Conservation (phyloP, 2,888 invertebrate species). For the Eupithecia tripunctaria region DNA sequence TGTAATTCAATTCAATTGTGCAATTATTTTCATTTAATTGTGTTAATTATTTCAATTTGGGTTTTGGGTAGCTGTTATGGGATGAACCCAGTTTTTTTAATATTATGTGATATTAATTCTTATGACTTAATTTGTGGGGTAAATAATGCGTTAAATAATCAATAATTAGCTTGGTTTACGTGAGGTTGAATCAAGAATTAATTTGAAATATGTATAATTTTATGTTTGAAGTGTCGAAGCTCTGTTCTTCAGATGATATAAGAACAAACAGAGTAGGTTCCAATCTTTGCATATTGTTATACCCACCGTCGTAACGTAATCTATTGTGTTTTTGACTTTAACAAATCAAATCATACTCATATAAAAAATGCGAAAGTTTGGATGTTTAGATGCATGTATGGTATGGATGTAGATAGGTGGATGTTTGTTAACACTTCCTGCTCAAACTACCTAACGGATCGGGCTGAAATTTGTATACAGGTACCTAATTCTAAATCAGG, state of each 20-base stretch:
- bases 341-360: background rate
- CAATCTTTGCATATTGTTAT: background rate
- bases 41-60: slow-evolving; percentile 19
- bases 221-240: background rate
- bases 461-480: no score
- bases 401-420: no score
- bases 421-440: no score
- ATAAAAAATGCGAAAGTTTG: no score
- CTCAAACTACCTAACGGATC: no score
- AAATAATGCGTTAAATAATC: slow-evolving; percentile 8
- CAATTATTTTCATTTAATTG: slow-evolving; percentile 4
- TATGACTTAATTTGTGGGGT: slow-evolving; percentile 8
- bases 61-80: background rate
- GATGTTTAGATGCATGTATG: no score
- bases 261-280: background rate
- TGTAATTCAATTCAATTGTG: slow-evolving; percentile 8
- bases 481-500: no score
- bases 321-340: background rate
- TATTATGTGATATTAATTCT: slow-evolving; percentile 14
- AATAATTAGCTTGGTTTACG: background rate
- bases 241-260: background rate
- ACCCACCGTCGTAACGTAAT: no score
- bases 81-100: slow-evolving; percentile 4
- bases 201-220: background rate
- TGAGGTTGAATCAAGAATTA: background rate